Conservation (phyloP, 1,140 invertebrate genomes). For the Ips nitidus region DNA sequence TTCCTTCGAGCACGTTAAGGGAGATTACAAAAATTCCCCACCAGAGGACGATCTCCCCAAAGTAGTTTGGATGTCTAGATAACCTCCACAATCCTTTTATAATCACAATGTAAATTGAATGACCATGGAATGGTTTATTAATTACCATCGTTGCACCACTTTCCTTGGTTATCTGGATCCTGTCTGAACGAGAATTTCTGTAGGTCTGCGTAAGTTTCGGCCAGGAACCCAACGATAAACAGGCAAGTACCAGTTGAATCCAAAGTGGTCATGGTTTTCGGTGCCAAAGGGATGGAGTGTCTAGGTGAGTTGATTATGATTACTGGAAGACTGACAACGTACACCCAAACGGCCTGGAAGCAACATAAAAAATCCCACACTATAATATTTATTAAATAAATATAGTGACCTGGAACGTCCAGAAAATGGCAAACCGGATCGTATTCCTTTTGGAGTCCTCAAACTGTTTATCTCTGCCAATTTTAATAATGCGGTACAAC, state of each 20-base stretch:
- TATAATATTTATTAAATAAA: neutral
- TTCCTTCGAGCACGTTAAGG: conserved; percentile 77
- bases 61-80: conserved; percentile 93
- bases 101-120: neutral
- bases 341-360: conserved; percentile 86
- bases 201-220: conserved; percentile 87
- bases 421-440: conserved; percentile 85
- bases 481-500: conserved; percentile 83
- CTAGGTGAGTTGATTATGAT: conserved; percentile 89
- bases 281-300: conserved; percentile 72
- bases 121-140: neutral
- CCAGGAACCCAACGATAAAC: conserved; percentile 80
- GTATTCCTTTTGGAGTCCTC: conserved; percentile 85
- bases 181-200: conserved; percentile 89
- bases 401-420: conserved; percentile 80
- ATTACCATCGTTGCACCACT: conserved; percentile 84
- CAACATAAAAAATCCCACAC: neutral
- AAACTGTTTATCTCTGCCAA: conserved; percentile 87
- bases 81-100: conserved; percentile 79
- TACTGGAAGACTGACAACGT: conserved; percentile 84
- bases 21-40: conserved; percentile 92
- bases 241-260: conserved; percentile 83
- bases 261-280: conserved; percentile 79
- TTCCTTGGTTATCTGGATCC: conserved; percentile 83
- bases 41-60: conserved; percentile 93